Conservation (phyloP, 2,113 vertebrate species). For the Petrocephalus zakoni region DNA sequence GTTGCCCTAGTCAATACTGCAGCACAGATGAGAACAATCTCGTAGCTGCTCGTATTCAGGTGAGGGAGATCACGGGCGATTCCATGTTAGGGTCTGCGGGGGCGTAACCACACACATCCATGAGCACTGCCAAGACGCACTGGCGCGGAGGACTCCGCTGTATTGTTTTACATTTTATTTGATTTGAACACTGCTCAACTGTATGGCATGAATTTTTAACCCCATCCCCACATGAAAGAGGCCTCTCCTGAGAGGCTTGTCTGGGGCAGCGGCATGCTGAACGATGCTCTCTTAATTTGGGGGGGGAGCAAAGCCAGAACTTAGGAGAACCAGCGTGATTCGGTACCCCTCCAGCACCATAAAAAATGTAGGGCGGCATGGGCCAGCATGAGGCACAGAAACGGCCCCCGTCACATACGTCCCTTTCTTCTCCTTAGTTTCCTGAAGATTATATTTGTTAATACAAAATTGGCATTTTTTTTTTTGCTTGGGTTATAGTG, state of each 20-base stretch:
- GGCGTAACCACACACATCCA: neutral
- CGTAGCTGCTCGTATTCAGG: neutral
- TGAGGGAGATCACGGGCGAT: neutral
- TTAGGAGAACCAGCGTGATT: neutral
- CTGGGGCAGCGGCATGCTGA: neutral
- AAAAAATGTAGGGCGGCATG: neutral
- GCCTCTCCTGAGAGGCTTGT: neutral
- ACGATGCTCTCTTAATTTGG: neutral
- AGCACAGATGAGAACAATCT: neutral
- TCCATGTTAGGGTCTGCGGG: neutral
- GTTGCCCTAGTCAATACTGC: neutral
- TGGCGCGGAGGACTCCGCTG: neutral
- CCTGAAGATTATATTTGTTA: neutral
- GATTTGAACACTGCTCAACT: slow-evolving; percentile 9
- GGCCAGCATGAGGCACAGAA: neutral
- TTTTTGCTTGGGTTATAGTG: neutral
- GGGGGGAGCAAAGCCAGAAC: neutral
- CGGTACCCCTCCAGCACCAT: neutral
- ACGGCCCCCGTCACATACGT: neutral
- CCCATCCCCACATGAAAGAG: neutral
- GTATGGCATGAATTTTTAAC: slow-evolving; percentile 16
- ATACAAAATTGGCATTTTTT: neutral
- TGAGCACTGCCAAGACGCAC: neutral
- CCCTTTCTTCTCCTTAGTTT: neutral
- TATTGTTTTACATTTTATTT: slow-evolving; percentile 19